phyloP scores from a whole-genome alignment of 2,113 vertebrate genomes.

The Anoura caudifer region DNA sequence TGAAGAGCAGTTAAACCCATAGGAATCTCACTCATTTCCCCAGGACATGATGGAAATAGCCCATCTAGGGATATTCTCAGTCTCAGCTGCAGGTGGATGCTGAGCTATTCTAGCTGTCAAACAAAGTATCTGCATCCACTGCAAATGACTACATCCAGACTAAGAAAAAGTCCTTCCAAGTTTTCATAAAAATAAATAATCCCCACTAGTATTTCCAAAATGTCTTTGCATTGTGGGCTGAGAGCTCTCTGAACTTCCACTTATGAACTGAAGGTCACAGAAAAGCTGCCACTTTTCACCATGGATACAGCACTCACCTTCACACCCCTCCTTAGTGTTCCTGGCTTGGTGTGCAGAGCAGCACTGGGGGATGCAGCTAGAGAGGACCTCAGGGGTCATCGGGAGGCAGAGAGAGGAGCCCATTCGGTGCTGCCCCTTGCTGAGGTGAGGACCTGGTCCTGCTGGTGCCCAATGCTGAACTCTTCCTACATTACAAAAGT shows the following conservation, averaged over 20 bases:
- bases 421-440: rapidly evolving
- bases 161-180: too few relatives aligned
- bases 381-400: rapidly evolving
- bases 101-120: rapidly evolving
- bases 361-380: too few relatives aligned
- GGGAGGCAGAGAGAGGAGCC: background rate
- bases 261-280: background rate
- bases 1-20: rapidly evolving
- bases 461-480: too few relatives aligned
- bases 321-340: background rate
- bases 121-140: too few relatives aligned
- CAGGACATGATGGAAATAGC: background rate
- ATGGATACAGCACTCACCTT: background rate
- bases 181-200: background rate
- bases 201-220: background rate
- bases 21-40: rapidly evolving
- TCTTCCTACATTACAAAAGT: background rate
- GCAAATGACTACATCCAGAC: too few relatives aligned
- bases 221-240: background rate
- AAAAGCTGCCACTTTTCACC: background rate
- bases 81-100: rapidly evolving
- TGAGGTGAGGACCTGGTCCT: too few relatives aligned
- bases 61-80: rapidly evolving
- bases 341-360: background rate
- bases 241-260: background rate